These are phyloP conservation scores for Zeuzera pyrina DNA, from an alignment of 2,888 invertebrate genomes.

Conservation along the genomic window DNA sequence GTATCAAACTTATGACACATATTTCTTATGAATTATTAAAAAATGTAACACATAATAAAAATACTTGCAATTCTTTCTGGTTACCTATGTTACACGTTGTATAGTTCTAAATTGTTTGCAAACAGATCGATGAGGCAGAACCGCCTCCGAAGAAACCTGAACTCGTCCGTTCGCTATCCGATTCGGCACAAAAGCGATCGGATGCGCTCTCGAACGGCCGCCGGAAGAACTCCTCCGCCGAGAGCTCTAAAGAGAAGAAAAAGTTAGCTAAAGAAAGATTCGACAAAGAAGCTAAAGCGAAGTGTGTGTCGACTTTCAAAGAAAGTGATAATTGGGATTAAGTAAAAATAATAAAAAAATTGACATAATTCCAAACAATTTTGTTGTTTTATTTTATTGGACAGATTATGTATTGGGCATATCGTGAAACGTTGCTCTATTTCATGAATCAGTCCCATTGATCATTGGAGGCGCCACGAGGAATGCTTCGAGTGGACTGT, in stretches of 20 bases:
- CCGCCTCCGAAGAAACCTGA: conserved; percentile 41
- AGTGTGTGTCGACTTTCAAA: conserved; percentile 48
- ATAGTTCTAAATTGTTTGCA: neutral
- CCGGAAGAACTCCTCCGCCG: conserved; percentile 20
- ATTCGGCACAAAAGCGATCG: conserved; percentile 9
- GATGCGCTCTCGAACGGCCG: conserved; percentile 25
- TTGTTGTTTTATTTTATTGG: no score
- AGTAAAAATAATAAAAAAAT: conserved; percentile 22
- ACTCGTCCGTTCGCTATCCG: conserved; percentile 18
- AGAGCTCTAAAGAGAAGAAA: conserved; percentile 11
- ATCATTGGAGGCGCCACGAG: no score
- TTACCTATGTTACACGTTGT: neutral
- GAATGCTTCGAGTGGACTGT: no score
- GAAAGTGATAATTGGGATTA: conserved; percentile 63
- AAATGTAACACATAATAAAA: no score
- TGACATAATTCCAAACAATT: no score
- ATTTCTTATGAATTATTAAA: no score
- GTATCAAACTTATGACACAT: no score
- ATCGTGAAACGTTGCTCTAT: no score
- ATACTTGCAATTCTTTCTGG: no score
- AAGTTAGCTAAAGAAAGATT: conserved; percentile 21
- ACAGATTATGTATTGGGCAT: no score
- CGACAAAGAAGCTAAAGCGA: conserved; percentile 30
- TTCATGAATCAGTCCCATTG: no score
- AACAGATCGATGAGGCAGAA: conserved; percentile 43